phyloP scores from a whole-genome alignment of 1,140 invertebrate species.

The Pachypsylla venusta region DNA sequence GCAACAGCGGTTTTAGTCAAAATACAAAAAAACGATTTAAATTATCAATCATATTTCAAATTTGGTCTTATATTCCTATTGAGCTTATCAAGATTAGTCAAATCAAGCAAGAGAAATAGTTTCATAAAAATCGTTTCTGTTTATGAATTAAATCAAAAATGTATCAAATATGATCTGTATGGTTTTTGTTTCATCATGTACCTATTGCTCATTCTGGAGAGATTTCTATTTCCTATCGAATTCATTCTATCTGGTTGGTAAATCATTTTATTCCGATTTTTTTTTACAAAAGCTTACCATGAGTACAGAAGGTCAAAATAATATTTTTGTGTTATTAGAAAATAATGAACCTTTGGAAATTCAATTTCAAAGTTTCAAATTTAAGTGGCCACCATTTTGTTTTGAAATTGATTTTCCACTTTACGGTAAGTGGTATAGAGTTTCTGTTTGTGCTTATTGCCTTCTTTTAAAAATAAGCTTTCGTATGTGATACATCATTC shows the following conservation, averaged over 20 bases:
- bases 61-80: not conserved
- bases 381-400: not conserved
- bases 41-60: not conserved
- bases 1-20: not conserved
- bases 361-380: not conserved
- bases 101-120: not conserved
- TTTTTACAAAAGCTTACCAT: too few species aligned
- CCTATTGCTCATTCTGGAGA: not conserved
- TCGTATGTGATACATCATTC: too few species aligned
- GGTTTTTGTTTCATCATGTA: not conserved
- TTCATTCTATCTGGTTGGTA: not conserved
- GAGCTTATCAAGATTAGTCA: not conserved
- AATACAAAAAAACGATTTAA: not conserved
- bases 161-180: not conserved
- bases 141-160: not conserved
- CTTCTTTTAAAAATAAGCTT: too few species aligned
- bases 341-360: not conserved
- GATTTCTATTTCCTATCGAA: not conserved
- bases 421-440: too few species aligned
- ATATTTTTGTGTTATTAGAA: not conserved
- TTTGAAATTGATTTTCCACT: not conserved
- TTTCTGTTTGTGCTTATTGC: too few species aligned
- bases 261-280: not conserved
- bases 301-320: too few species aligned
- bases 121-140: not conserved